Conservation (phyloP, 1,140 invertebrate species). For the Drosophila yakuba region DNA sequence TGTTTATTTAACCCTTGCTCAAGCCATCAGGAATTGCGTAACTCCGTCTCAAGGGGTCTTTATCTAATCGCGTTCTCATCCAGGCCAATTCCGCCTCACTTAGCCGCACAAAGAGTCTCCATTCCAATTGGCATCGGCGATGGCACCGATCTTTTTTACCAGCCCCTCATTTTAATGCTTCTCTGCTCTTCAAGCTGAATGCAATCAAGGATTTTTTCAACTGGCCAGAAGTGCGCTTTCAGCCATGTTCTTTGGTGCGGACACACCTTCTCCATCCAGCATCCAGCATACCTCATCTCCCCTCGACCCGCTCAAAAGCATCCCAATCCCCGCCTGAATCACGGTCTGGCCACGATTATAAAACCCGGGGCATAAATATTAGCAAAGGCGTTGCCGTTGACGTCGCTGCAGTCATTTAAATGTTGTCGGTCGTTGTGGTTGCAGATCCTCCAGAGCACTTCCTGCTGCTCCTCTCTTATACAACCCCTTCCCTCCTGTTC, state of each 20-base stretch:
- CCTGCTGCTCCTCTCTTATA: conserved; percentile 3
- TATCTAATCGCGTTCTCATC: conserved; percentile 1
- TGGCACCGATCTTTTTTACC: conserved; percentile 2
- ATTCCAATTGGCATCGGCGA: conserved; percentile 28
- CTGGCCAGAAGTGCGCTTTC: conserved; percentile 60
- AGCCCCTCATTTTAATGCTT: neutral
- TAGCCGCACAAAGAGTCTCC: conserved; percentile 17
- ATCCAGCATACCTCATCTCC: neutral
- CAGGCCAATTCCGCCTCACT: conserved; percentile 4
- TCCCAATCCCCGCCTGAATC: conserved; percentile 4
- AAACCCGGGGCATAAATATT: conserved; percentile 70
- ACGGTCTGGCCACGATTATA: conserved; percentile 52
- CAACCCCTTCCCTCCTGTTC: neutral
- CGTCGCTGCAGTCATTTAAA: conserved; percentile 74
- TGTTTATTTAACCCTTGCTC: neutral
- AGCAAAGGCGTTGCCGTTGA: conserved; percentile 76
- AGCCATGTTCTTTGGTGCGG: conserved; percentile 20
- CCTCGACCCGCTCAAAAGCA: neutral
- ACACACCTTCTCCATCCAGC: conserved; percentile 9
- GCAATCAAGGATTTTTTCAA: conserved; percentile 64
- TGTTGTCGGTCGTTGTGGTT: conserved; percentile 60
- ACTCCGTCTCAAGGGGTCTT: neutral
- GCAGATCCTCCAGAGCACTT: conserved; percentile 2
- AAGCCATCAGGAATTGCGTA: neutral
- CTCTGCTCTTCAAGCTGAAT: conserved; percentile 22